These are phyloP conservation scores for Corvus moneduloides DNA, from an alignment of 2,113 vertebrate genomes.

Conservation along the genomic window DNA sequence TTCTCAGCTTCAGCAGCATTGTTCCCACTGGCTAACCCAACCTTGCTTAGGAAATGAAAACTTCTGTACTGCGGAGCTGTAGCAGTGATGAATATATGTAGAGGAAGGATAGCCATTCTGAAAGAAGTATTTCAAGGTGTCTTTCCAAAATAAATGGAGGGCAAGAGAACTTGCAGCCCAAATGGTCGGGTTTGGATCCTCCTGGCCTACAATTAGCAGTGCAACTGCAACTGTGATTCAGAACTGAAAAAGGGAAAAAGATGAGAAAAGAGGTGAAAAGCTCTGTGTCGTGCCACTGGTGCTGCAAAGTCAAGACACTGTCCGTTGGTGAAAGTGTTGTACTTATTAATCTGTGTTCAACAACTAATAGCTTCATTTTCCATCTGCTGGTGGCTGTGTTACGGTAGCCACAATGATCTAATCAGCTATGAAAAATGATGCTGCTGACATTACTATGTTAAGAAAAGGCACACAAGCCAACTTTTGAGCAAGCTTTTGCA, in stretches of 20 bases:
- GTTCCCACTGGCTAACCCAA: background rate
- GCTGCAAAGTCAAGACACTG: background rate
- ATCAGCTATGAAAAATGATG: background rate
- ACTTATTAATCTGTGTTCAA: background rate
- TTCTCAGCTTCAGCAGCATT: background rate
- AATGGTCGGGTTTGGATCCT: accelerated
- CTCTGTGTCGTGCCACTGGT: background rate
- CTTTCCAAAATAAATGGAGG: background rate
- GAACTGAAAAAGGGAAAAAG: background rate
- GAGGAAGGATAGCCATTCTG: background rate
- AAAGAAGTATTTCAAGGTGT: background rate
- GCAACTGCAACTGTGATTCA: accelerated
- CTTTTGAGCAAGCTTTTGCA: background rate
- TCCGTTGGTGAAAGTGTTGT: background rate
- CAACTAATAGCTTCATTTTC: background rate
- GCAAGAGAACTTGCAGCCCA: background rate
- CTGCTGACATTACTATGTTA: background rate
- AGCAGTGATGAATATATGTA: background rate
- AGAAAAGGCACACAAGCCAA: background rate
- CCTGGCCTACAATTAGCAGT: background rate
- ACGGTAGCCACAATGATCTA: background rate
- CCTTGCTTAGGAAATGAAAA: background rate
- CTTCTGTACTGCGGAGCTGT: background rate
- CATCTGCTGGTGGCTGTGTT: background rate
- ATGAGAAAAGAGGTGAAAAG: background rate